Evolutionary conservation across 2,113 vertebrate genomes (phyloP), one percentile per base, ranked within the genome.

Genomic region (Rhodinocichla rosea): DNA sequence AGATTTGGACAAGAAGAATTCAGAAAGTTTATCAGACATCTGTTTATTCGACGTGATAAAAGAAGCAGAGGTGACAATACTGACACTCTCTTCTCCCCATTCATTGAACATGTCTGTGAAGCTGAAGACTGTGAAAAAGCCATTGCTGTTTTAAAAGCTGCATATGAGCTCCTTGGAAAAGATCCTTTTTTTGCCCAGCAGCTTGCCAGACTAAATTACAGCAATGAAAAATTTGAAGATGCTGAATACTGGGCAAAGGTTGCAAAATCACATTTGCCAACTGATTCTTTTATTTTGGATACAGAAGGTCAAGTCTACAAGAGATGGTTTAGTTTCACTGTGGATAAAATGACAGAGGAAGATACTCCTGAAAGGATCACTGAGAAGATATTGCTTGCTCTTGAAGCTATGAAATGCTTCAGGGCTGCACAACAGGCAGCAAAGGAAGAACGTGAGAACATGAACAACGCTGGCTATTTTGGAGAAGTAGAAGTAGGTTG

Each of bases 271-370:
- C 80, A 97, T 56, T 86, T 92, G 85, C 98, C 98, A 2, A 83
- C 93, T 22, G 98, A 98, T 95, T 98, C 98, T 2, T 99, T 89
- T 40, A 98, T 99, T 91, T 96, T 98, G 6, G 98, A 99, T 85
- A 99, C 98, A 67, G 98, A 98, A 95, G 98, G 98, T 1, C 98
- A 98, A 33, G 98, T 99, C 28, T 98, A 98, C 74, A 98, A 13
- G 79, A 98, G 87, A 71, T 98, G 98, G 98, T 98, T 99, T 56
- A 78, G 65, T 84, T 95, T 92, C 20, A 97, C 95, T 81, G 94
- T 96, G 6, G 98, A 98, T 88, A 71, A 96, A 56, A 95, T 85
- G 27, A 87, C 90, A 20, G 24, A 83, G 44, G 87, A 32, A 5
- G 95, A 95, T 76, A 98, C 92, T 2, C 81, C 78, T 0, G 92